Percentiles rank a stretch among this genome's conserved stretches.
These are phyloP conservation scores for Sebastes nivosus DNA, from an alignment of 2,797 vertebrate genomes.

Conservation along the genomic window DNA sequence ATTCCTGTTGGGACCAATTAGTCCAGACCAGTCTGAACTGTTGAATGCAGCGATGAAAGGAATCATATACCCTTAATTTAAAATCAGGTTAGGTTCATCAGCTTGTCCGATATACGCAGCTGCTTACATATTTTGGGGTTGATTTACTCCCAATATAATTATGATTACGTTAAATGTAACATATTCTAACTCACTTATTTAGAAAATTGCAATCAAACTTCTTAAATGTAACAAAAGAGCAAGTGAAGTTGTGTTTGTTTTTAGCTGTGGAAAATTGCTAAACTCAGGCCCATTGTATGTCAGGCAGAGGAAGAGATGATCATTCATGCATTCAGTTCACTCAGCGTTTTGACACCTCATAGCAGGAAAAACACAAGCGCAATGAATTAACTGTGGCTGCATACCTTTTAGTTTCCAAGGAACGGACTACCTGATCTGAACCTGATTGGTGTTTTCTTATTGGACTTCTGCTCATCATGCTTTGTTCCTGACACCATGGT, in stretches of 20 bases:
- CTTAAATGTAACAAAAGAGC: background rate
- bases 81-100: background rate
- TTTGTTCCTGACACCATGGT: rapidly evolving
- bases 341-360: background rate
- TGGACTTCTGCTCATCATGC: background rate
- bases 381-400: background rate
- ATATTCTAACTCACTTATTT: background rate
- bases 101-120: background rate
- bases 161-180: background rate
- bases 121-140: background rate
- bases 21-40: background rate
- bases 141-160: background rate
- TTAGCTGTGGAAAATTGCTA: background rate
- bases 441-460: background rate
- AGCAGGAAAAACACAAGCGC: background rate
- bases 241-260: background rate
- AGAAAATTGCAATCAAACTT: background rate
- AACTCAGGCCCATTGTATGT: too few relatives aligned
- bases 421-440: background rate
- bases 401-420: background rate
- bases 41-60: background rate
- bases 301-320: background rate
- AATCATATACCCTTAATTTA: conserved; percentile 1
- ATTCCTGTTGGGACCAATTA: conserved; percentile 27
- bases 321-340: background rate